phyloP scores from a whole-genome alignment of 2,113 vertebrate genomes.

The Barnardius zonarius region DNA sequence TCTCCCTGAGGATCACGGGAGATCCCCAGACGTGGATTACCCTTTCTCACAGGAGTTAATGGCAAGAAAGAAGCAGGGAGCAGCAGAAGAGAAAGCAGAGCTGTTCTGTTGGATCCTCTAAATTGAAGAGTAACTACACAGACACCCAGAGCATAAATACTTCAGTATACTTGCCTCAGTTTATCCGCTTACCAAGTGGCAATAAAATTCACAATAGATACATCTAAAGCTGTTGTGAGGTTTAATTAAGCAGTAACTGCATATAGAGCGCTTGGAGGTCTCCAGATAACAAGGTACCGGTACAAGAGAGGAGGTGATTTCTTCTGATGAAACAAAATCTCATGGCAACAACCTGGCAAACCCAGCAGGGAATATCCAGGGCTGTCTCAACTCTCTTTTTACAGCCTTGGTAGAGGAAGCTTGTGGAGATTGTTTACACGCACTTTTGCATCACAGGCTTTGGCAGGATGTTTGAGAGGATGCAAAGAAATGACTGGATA shows the following conservation, averaged over 20 bases:
- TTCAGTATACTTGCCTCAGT: not conserved
- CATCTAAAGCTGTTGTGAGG: not conserved
- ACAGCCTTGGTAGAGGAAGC: not conserved
- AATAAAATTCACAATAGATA: slow-evolving; percentile 7
- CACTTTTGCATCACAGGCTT: not conserved
- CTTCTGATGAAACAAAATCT: slow-evolving; percentile 20
- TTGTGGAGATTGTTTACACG: not conserved
- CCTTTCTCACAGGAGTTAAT: not conserved
- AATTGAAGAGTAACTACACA: not conserved
- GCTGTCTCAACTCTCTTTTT: not conserved
- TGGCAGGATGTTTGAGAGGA: not conserved
- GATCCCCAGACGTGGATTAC: fast-evolving
- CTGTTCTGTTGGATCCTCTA: not conserved
- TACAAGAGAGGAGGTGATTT: not conserved
- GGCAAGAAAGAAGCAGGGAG: not conserved
- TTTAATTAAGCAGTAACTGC: slow-evolving; percentile 35
- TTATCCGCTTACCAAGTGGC: not conserved
- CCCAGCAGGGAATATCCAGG: slow-evolving; percentile 9
- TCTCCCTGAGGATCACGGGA: not conserved
- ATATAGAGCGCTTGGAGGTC: not conserved
- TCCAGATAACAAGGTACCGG: not conserved
- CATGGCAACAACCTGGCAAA: not conserved
- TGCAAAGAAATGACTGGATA: not conserved
- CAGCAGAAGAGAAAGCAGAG: not conserved
- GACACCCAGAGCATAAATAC: not conserved